Conservation (phyloP, 1,140 invertebrate species). For the Palaemon carinicauda region DNA sequence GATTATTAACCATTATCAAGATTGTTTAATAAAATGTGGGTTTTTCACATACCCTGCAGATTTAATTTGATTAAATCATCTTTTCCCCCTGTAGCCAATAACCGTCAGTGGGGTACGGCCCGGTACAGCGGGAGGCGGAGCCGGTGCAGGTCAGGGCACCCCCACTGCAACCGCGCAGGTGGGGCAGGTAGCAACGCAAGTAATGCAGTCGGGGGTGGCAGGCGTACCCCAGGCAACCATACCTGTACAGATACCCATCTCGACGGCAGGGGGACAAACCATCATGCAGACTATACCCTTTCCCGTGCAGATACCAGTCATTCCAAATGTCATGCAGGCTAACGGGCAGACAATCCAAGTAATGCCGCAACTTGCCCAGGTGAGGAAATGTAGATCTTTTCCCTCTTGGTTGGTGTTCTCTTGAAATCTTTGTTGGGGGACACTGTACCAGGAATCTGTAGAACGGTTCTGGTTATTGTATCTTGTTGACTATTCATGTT, state of each 20-base stretch:
- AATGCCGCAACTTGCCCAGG: constrained; percentile 71
- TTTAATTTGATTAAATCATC: background rate
- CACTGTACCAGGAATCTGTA: too few relatives aligned
- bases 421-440: too few relatives aligned
- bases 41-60: background rate
- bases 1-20: too few relatives aligned
- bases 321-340: constrained; percentile 67
- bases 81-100: constrained; percentile 9
- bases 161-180: constrained; percentile 43
- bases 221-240: constrained; percentile 68
- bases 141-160: constrained; percentile 21
- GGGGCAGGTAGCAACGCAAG: constrained; percentile 62
- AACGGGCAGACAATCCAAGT: constrained; percentile 73
- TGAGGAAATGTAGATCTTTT: constrained; percentile 52
- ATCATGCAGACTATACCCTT: constrained; percentile 79
- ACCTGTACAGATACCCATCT: constrained; percentile 91
- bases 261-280: constrained; percentile 87
- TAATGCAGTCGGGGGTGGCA: constrained; percentile 58
- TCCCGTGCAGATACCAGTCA: constrained; percentile 82
- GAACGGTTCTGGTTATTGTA: too few relatives aligned
- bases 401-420: background rate
- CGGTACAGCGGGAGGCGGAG: background rate
- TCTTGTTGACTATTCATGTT: too few relatives aligned
- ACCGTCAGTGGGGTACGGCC: constrained; percentile 24
- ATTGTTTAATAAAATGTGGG: too few relatives aligned